Evolutionary conservation across 1,140 invertebrate species (phyloP).

Genomic region (Platyscapa corneri): DNA sequence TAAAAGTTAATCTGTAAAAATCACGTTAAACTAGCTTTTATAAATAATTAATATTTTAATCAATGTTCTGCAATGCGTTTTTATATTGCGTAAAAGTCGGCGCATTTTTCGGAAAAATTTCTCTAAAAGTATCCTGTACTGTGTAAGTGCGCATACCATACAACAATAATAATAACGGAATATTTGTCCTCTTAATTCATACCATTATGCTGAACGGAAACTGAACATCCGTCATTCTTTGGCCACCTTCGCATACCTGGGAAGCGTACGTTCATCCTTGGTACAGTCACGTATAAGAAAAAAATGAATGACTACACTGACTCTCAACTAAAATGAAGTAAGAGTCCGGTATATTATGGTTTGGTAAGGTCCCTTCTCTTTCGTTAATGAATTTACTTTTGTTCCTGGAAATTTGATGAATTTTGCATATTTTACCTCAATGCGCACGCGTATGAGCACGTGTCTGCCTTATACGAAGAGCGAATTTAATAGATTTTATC

Average conservation of each 20-base stretch:
- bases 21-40: no score
- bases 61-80: no score
- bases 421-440: no score
- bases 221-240: constrained; percentile 29
- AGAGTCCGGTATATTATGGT: not conserved
- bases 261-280: constrained; percentile 2
- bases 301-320: not conserved
- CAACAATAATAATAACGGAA: constrained; percentile 52
- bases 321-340: not conserved
- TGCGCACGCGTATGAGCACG: no score
- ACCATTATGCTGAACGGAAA: constrained; percentile 26
- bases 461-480: no score
- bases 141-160: not conserved
- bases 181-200: constrained; percentile 51
- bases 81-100: not conserved
- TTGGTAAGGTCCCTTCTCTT: not conserved
- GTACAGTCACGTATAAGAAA: constrained; percentile 15
- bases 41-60: no score
- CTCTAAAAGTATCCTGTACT: not conserved
- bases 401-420: not conserved
- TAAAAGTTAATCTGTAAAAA: no score
- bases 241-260: constrained; percentile 41
- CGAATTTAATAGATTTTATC: not conserved
- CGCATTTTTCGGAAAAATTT: not conserved
- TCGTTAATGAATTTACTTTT: not conserved